phyloP scores from a whole-genome alignment of 2,888 invertebrate species.

The Glaucopsyche alexis region DNA sequence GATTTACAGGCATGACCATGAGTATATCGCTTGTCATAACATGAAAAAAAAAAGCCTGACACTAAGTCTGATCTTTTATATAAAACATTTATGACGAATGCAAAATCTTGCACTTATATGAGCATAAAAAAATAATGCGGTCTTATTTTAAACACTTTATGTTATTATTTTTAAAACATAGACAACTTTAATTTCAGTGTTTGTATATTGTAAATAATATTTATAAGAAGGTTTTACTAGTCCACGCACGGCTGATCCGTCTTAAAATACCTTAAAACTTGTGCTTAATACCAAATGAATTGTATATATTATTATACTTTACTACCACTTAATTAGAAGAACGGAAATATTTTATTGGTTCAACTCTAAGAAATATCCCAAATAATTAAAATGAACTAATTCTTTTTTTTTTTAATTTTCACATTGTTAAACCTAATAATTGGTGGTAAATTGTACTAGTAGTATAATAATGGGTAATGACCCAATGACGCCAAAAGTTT shows the following conservation, averaged over 20 bases:
- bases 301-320: background rate
- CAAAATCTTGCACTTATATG: no score
- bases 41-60: no score
- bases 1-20: no score
- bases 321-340: slow-evolving; percentile 9
- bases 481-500: background rate
- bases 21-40: no score
- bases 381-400: no score
- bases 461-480: background rate
- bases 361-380: background rate
- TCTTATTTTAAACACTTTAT: no score
- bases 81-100: no score
- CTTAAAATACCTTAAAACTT: slow-evolving; percentile 20
- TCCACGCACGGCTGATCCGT: slow-evolving; percentile 41
- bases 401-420: no score
- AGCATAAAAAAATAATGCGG: no score
- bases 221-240: slow-evolving; percentile 42
- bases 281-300: slow-evolving; percentile 22
- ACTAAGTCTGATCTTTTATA: no score
- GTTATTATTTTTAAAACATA: background rate
- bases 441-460: background rate
- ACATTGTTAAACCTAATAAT: background rate
- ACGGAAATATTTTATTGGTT: background rate
- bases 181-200: slow-evolving; percentile 20
- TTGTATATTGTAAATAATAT: slow-evolving; percentile 33